Evolutionary conservation across 2,113 vertebrate species (phyloP), one percentile per base, ranked within the genome.

Genomic region (Crotalus viridis): DNA sequence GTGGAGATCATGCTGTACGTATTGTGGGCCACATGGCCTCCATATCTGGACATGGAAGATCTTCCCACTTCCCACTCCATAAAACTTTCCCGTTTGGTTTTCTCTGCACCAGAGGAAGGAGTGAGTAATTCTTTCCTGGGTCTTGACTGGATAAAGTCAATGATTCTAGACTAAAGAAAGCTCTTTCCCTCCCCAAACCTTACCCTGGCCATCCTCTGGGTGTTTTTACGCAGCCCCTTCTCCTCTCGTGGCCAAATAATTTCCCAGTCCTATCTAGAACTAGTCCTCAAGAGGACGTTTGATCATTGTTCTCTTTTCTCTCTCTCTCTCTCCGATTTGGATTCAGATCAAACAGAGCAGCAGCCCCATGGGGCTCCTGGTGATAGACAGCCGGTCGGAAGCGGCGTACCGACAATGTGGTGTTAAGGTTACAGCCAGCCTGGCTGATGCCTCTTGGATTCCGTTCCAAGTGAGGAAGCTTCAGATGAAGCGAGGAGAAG

Each of bases 351-450:
- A 97, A 95, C 98, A 97, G 95, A 97, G 98, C 0, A 96, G 95
- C 1, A 96, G 95, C 94, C 97, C 97, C 3, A 97, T 99, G 95
- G 99, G 98, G 0, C 94, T 99, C 91, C 96, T 99, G 95, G 99
- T 99, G 94, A 97, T 98, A 1, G 98, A 98, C 90, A 95, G 96
- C 0, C 97, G 97, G 0, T 98, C 98, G 87, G 98, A 99, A 95
- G 97, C 96, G 19, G 97, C 96, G 8, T 99, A 98, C 61, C 94
- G 96, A 22, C 96, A 96, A 56, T 96, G 96, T 88, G 98, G 97
- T 1, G 94, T 99, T 94, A 97, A 97, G 51, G 96, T 98, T 95
- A 96, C 97, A 0, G 98, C 99, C 0, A 95, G 97, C 24, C 43
- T 99, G 96, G 98, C 99, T 0, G 97, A 98, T 59, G 96, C 96